phyloP scores from a whole-genome alignment of 2,797 vertebrate genomes.

The Darevskia mixta region DNA sequence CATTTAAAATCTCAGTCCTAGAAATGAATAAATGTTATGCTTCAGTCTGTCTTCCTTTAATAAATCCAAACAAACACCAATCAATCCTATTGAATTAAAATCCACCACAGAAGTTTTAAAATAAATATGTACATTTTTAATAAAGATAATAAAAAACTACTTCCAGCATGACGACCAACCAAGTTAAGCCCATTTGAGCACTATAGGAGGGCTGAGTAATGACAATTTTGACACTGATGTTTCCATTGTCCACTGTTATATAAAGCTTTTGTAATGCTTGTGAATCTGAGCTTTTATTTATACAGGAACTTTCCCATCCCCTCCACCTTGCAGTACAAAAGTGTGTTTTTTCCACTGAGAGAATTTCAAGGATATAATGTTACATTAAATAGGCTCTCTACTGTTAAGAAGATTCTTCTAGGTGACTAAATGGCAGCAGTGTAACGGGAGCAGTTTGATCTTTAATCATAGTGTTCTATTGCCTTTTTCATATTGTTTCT shows the following conservation, averaged over 20 bases:
- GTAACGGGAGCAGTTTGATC: conserved; percentile 67
- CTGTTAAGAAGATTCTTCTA: conserved; percentile 53
- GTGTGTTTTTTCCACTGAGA: conserved; percentile 26
- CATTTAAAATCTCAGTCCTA: neutral
- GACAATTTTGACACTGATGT: neutral
- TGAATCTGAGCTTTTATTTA: conserved; percentile 27
- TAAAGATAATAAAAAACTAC: neutral
- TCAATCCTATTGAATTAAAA: neutral
- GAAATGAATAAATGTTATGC: neutral
- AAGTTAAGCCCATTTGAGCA: conserved; percentile 38
- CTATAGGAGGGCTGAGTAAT: neutral
- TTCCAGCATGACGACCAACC: conserved; percentile 7
- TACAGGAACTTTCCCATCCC: conserved; percentile 24
- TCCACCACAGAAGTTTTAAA: neutral
- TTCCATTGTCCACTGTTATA: conserved; percentile 32
- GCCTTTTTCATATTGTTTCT: conserved; percentile 1
- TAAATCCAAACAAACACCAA: neutral
- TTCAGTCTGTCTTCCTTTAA: conserved; percentile 1
- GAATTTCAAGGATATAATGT: conserved; percentile 60
- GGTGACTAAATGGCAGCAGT: conserved; percentile 61
- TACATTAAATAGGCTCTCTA: conserved; percentile 63
- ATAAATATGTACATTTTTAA: neutral
- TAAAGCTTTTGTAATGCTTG: conserved; percentile 15
- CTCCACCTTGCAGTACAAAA: neutral
- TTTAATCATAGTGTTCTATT: conserved; percentile 66